These are phyloP conservation scores for Sarcophaga variegata DNA, from an alignment of 2,888 invertebrate genomes.

Conservation along the genomic window DNA sequence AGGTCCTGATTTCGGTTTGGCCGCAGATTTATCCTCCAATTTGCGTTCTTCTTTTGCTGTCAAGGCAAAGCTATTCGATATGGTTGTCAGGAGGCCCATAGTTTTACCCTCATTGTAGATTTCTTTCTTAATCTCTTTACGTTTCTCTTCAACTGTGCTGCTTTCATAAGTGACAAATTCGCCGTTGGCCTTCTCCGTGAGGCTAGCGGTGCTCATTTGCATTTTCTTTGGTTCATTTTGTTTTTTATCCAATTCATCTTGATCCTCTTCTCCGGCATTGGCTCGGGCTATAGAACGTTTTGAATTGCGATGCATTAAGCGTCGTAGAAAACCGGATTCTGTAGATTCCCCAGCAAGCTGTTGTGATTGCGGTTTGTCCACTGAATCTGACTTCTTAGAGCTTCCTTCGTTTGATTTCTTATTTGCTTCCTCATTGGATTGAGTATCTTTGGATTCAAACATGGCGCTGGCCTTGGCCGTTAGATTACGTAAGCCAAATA, in stretches of 20 bases:
- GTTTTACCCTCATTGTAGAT: conserved; percentile 83
- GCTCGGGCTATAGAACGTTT: conserved; percentile 85
- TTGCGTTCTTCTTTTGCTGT: conserved; percentile 48
- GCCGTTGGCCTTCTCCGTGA: conserved; percentile 72
- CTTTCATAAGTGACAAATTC: conserved; percentile 75
- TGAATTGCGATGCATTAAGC: conserved; percentile 87
- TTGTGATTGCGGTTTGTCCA: conserved; percentile 58
- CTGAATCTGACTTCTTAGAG: conserved; percentile 67
- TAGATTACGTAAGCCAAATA: conserved; percentile 73
- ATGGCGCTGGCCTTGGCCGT: conserved; percentile 73
- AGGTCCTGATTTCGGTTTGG: conserved; percentile 82
- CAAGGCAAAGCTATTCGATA: conserved; percentile 74
- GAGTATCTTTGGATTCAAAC: conserved; percentile 72
- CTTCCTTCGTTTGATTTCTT: conserved; percentile 49
- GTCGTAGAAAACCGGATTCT: conserved; percentile 85
- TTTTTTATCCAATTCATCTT: conserved; percentile 77
- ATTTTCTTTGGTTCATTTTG: conserved; percentile 77
- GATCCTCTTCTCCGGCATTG: conserved; percentile 66
- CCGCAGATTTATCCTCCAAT: conserved; percentile 42
- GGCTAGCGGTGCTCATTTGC: conserved; percentile 71
- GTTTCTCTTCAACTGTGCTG: conserved; percentile 76
- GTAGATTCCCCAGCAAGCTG: conserved; percentile 75
- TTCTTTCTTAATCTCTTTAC: conserved; percentile 81
- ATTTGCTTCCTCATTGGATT: conserved; percentile 57
- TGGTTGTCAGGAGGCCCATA: conserved; percentile 82